Evolutionary conservation across 2,888 invertebrate genomes (phyloP), one percentile per base, ranked within the genome.

Genomic region (Vesta saturnalis): DNA sequence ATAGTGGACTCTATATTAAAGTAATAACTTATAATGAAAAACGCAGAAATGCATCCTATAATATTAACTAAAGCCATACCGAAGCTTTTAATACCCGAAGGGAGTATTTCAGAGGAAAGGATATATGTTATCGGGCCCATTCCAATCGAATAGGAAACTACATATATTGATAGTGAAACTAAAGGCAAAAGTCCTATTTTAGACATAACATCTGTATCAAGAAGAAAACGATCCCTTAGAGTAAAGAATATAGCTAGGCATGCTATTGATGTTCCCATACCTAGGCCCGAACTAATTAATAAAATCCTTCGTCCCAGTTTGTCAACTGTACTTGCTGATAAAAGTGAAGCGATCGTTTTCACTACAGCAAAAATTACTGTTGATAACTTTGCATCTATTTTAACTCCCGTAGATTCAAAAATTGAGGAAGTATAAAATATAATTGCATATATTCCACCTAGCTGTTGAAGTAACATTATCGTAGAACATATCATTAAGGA

Each of bases 91-190:
- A 94, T 92, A 76, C 94, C 91, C 1, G 91, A 87, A 58, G 93
- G 88, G 81, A 96, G 92, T 12, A 96, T 85, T 82, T 96, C 96
- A 1, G 94, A 89, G 81, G 92, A 86, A 86, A 94, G 92, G 86
- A 95, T 88, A 94, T 94, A 94, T 0, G 95, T 95, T 47, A 96
- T 92, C 0, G 95, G 95, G 0, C 95, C 95, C 58, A 91, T 92
- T 43, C 95, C 95, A 35, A 95, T 78, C 0, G 94, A 93, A 84
- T 95, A 95, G 23, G 92, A 88, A 14, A 92, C 82, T 15, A 95
- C 91, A 83, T 93, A 96, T 1, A 93, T 72, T 18, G 93, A 91
- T 15, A 95, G 82, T 23, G 91, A 89, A 0, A 90, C 74, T 3
- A 96, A 83, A 0, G 95, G 95, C 61, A 95, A 80, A 91, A 93